phyloP scores from a whole-genome alignment of 2,888 invertebrate genomes.

The Amorpha juglandis region DNA sequence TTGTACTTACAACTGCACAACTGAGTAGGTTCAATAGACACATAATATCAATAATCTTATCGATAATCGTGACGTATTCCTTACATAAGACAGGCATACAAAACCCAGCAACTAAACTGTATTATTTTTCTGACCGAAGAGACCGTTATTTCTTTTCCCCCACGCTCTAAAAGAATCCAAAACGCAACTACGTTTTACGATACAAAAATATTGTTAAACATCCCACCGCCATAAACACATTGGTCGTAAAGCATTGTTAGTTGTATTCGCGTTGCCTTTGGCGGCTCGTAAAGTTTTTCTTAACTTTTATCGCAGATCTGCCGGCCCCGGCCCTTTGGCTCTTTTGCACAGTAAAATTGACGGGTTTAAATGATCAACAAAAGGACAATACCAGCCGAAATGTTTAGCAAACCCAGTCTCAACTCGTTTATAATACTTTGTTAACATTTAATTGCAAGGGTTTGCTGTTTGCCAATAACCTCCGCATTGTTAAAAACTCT shows the following conservation, averaged over 20 bases:
- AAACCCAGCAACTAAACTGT: constrained; percentile 9
- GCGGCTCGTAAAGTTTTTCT: constrained; percentile 70
- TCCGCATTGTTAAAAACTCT: constrained; percentile 61
- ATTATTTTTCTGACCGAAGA: constrained; percentile 24
- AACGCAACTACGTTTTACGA: constrained; percentile 53
- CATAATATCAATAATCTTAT: not conserved
- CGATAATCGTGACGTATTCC: not conserved
- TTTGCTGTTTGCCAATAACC: constrained; percentile 73
- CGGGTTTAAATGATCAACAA: constrained; percentile 62
- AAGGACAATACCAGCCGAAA: constrained; percentile 59
- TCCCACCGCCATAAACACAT: constrained; percentile 66
- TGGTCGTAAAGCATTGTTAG: constrained; percentile 66
- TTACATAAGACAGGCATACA: constrained; percentile 4
- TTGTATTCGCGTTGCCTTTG: constrained; percentile 65
- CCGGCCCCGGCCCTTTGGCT: constrained; percentile 48
- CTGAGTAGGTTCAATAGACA: not conserved
- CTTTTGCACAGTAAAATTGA: constrained; percentile 58
- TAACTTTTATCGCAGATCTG: constrained; percentile 53
- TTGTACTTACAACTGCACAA: too few species aligned
- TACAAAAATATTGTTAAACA: constrained; percentile 59
- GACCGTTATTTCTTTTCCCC: constrained; percentile 53
- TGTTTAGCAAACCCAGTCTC: constrained; percentile 66
- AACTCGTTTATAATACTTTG: constrained; percentile 57
- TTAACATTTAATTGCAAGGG: constrained; percentile 75
- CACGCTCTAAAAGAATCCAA: constrained; percentile 34